Conservation (phyloP, 2,888 invertebrate genomes). For the Penaeus monodon region DNA sequence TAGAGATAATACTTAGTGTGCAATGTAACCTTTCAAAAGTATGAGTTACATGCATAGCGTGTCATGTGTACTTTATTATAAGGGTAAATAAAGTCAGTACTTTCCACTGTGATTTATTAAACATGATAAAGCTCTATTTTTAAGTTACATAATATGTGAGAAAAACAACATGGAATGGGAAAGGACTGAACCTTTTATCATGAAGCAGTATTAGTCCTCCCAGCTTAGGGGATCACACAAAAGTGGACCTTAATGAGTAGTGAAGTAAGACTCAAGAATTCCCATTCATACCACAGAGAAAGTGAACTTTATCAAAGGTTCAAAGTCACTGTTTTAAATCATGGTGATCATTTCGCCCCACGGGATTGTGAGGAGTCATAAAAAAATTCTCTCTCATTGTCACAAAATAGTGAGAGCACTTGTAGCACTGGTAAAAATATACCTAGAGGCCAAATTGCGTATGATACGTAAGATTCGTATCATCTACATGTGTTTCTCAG, state of each 20-base stretch:
- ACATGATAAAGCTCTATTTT: constrained; percentile 63
- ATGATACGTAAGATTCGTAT: not conserved
- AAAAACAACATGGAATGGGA: constrained; percentile 39
- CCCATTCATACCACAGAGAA: constrained; percentile 27
- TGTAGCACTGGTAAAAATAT: constrained; percentile 11
- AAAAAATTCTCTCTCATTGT: constrained; percentile 16
- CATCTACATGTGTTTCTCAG: constrained; percentile 25
- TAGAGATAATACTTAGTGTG: too few relatives aligned
- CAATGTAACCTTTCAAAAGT: too few relatives aligned
- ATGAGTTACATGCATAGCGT: too few relatives aligned
- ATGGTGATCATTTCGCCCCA: not conserved
- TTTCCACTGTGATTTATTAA: constrained; percentile 44
- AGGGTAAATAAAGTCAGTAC: too few relatives aligned
- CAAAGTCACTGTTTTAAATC: not conserved
- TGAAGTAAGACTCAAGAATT: constrained; percentile 17
- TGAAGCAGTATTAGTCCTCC: constrained; percentile 47
- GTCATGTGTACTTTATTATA: too few relatives aligned
- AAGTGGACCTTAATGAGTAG: constrained; percentile 21
- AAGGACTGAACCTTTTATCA: constrained; percentile 40
- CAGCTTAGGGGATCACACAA: constrained; percentile 23
- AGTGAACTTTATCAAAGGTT: constrained; percentile 20
- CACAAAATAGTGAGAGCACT: constrained; percentile 20
- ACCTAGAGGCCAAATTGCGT: not conserved
- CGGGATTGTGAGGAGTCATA: not conserved
- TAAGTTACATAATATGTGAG: constrained; percentile 58